Evolutionary conservation across 2,113 vertebrate species (phyloP), one percentile per base, ranked within the genome.

Genomic region (Sinocyclocheilus anshuiensis): DNA sequence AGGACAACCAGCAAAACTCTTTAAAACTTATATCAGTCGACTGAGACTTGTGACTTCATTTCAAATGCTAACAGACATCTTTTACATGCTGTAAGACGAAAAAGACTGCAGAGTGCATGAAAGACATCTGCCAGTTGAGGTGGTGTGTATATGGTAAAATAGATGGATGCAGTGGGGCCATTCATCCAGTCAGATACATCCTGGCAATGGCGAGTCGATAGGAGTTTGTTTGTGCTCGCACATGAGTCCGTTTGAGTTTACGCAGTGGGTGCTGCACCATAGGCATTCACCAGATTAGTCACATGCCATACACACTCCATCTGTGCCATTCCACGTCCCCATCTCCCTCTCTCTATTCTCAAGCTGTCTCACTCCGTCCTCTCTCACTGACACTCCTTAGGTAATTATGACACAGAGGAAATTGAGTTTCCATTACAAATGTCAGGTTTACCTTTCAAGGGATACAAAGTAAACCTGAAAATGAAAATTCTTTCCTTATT

Each of bases 221-320:
- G 75, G 84, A 65, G 74, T 77, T 81, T 74, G 74, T 79, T 83
- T 88, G 16, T 81, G 33, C 83, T 88, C 18, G 26, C 84, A 77
- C 18, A 20, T n/a, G 12, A 69, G 61, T 86, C 77, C 18, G 16
- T 63, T 74, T 63, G 77, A 59, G 74, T 71, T 36, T 71, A 26
- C 78, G 48, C 86, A 80, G 79, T 74, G 57, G 77, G 78, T 81
- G 79, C 86, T 76, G 80, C 88, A 80, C 86, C 77, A 55, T 86
- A 80, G 88, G 88, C 65, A 83, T 42, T 36, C 77, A 83, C 72
- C 83, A 87, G 57, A 87, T 87, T 83, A 85, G 78, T 77, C 80
- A 83, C 86, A 82, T 77, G 80, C 26, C 83, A 81, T 81, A 77
- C 87, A 79, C 45, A 24, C 85, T 90, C 87, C 86, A 87, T 90